Evolutionary conservation across 2,888 invertebrate species (phyloP), one percentile per base, ranked within the genome.

Genomic region (Athalia circularis): DNA sequence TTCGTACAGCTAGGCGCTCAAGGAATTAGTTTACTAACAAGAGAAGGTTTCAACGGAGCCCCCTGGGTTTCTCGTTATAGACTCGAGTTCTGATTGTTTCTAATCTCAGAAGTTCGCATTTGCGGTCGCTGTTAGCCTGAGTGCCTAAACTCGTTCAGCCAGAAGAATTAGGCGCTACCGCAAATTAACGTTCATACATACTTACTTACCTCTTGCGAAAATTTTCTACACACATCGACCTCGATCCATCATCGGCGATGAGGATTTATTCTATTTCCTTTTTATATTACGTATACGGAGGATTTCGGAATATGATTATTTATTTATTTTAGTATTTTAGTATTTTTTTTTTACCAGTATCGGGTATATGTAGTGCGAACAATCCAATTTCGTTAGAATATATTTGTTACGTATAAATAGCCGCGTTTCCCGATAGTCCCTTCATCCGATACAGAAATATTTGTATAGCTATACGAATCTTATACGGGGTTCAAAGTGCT

Each of bases 401-500:
- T 52, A 15, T 47, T 50, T 0, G 65, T 45, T n/a, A 43, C 15
- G 11, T 11, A 43, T 43, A 29, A 11, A 11, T 61, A 62, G 65
- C 4, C 5, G 47, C 11, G n/a, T 68, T 52, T 68, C n/a, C 3
- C 68, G n/a, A 29, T 50, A 52, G 68, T 68, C 50, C 29, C 52
- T 68, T 68, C 68, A 68, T 68, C 68, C 52, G 68, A 52, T 43
- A 68, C 11, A 68, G 50, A 68, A 29, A 29, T 29, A 29, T 29
- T 29, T 29, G 29, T 29, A 29, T 29, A 29, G 29, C 29, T 29
- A 29, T 50, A 68, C 29, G 62, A 5, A 3, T 2, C n/a, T 7
- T 3, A 7, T 61, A 13, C 61, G 13, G 61, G n/a, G 61, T 62
- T 62, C 29, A 43, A 62, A 62, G n/a, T 13, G 59, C 45, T 57